A percentile compares a stretch with the other conserved stretches of the same genome.
These are phyloP conservation scores for Furcifer pardalis DNA, from an alignment of 2,797 vertebrate genomes.

Conservation along the genomic window DNA sequence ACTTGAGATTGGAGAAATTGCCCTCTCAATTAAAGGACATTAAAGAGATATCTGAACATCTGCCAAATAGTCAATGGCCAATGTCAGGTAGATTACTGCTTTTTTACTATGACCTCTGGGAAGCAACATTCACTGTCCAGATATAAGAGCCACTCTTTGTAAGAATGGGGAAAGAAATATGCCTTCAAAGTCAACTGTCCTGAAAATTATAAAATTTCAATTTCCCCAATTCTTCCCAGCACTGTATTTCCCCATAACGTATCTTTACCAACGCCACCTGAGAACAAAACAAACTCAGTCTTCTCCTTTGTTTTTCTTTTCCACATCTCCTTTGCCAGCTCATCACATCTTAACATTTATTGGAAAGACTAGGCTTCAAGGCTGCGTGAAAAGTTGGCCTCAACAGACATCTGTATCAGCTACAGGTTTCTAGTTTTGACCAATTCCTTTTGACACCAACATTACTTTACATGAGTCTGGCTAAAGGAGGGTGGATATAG, in stretches of 20 bases:
- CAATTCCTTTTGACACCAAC: slow-evolving; percentile 54
- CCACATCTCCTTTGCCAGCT: slow-evolving; percentile 14
- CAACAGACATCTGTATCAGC: slow-evolving; percentile 61
- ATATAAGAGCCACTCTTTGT: slow-evolving; percentile 30
- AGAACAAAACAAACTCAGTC: slow-evolving; percentile 14
- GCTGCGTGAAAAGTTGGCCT: background rate
- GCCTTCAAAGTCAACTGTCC: slow-evolving; percentile 3
- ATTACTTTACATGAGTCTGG: slow-evolving; percentile 58
- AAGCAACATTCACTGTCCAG: background rate
- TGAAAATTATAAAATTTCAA: slow-evolving; percentile 23
- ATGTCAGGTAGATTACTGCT: background rate
- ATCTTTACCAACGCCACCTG: background rate
- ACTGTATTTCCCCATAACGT: slow-evolving; percentile 8
- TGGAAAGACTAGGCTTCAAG: slow-evolving; percentile 21
- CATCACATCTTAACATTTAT: slow-evolving; percentile 28
- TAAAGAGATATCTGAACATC: background rate
- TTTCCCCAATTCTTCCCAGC: background rate
- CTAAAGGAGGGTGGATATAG: slow-evolving; percentile 57
- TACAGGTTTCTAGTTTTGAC: slow-evolving; percentile 52
- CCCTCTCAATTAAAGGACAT: background rate
- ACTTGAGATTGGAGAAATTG: background rate
- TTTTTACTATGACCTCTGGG: background rate
- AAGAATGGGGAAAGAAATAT: background rate
- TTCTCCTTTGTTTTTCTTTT: slow-evolving; percentile 18
- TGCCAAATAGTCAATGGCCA: background rate